Base-by-base conservation (phyloP, 1,140 invertebrate genomes). In the Tetragnatha versicolor region DNA sequence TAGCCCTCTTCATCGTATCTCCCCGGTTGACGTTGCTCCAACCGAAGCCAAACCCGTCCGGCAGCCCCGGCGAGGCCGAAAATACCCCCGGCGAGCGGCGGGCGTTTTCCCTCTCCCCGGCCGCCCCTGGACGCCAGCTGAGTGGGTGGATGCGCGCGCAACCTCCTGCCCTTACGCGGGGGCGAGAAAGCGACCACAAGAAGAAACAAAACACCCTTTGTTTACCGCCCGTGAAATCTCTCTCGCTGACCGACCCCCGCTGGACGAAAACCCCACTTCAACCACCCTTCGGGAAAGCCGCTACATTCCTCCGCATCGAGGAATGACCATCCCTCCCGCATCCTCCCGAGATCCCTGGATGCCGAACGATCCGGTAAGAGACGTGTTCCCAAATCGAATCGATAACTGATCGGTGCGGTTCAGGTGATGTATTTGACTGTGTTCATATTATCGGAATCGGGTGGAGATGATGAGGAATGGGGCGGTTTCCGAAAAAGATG, bases 81-180 rank as follows among this genome's bases (percentile, higher is more conserved):
- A 27, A 58, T 58, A 33, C 17, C 55, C 35, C 20, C 29, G n/a
- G 29, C 31, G 27, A 17, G 12, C 27, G 7, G 10, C 49, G 6
- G 20, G 10, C n/a, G 20, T 25, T 22, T 10, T 31, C 9, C 29
- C 39, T 17, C 22, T 22, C 63, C 45, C 22, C 25, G 25, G 39
- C 10, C 42, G 42, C 27, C 63, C 63, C 63, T 47, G 63, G 63
- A 66, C 66, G 29, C 37, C 14, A 25, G 20, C n/a, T n/a, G 9
- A 14, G 51, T 58, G 69, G 69, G 51, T 25, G 53, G 25, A n/a
- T 72, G 69, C 69, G 69, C 35, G 69, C 69, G 69, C 69, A 72
- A 20, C 6, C 12, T 20, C 20, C n/a, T 35, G 47, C 47, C 45
- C 33, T 25, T 12, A 25, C 69, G 35, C 35, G 47, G 51, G 47